phyloP scores from a whole-genome alignment of 2,888 invertebrate species.

The Saturnia pavonia region DNA sequence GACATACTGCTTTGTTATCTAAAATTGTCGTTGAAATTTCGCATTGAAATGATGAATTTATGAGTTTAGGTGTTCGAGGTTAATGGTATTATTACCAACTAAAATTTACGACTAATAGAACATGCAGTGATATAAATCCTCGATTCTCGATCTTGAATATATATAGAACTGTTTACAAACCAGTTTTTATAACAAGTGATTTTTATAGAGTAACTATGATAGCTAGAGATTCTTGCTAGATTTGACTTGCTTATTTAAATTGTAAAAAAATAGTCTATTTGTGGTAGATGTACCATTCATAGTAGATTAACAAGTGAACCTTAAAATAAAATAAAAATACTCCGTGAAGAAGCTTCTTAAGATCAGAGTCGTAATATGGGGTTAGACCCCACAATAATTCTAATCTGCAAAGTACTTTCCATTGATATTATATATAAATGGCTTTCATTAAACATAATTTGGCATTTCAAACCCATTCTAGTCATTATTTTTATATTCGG shows the following conservation, averaged over 20 bases:
- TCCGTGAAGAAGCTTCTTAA: neutral
- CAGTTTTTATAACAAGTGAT: neutral
- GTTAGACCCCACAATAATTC: too few species aligned
- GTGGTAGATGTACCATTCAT: neutral
- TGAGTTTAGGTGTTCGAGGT: slow-evolving; percentile 26
- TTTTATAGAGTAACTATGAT: neutral
- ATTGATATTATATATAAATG: too few species aligned
- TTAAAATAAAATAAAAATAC: neutral
- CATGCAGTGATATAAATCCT: neutral
- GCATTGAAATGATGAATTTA: slow-evolving; percentile 34
- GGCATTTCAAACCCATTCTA: too few species aligned
- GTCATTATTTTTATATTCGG: too few species aligned
- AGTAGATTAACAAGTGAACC: neutral
- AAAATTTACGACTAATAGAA: slow-evolving; percentile 4
- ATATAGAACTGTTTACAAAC: neutral
- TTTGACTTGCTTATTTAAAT: neutral
- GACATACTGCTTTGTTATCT: slow-evolving; percentile 28
- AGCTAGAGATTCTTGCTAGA: neutral
- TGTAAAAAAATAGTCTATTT: neutral
- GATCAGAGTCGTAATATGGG: neutral
- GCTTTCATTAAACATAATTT: too few species aligned
- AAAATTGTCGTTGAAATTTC: slow-evolving; percentile 33
- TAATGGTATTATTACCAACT: slow-evolving; percentile 1
- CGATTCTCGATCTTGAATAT: neutral
- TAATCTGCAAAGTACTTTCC: too few species aligned